Evolutionary conservation across 2,797 vertebrate genomes (phyloP).

Genomic region (Setipinna tenuifilis): DNA sequence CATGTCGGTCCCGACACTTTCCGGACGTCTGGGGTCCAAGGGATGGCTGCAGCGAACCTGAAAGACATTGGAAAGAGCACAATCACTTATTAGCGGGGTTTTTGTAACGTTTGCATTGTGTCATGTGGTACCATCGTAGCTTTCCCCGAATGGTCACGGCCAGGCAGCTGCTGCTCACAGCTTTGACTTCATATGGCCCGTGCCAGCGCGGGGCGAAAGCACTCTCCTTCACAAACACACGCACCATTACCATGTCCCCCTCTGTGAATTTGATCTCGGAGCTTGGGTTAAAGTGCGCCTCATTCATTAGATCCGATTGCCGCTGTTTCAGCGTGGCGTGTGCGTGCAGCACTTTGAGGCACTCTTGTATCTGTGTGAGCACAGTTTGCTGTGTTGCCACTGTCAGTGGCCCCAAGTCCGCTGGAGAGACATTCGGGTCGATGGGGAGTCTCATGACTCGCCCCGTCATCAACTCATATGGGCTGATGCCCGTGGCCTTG

Average conservation of each 20-base stretch:
- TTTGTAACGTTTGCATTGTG: too few relatives aligned
- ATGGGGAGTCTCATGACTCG: conserved; percentile 19
- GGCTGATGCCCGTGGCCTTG: conserved; percentile 3
- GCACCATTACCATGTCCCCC: conserved; percentile 12
- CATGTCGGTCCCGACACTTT: neutral
- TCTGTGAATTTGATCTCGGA: conserved; percentile 8
- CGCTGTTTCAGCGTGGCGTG: too few relatives aligned
- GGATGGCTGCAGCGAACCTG: neutral
- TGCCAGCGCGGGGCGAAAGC: neutral
- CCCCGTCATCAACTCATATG: conserved; percentile 29
- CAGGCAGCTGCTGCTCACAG: neutral
- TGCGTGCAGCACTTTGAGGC: too few relatives aligned
- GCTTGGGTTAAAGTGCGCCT: too few relatives aligned
- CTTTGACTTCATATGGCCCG: conserved; percentile 9
- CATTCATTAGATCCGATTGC: too few relatives aligned
- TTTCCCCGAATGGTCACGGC: neutral
- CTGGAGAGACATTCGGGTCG: conserved; percentile 16
- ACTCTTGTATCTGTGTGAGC: conserved; percentile 12
- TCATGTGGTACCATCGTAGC: too few relatives aligned
- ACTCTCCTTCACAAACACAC: conserved; percentile 9
- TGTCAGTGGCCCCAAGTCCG: conserved; percentile 23
- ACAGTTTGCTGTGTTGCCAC: neutral
- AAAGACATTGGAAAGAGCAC: too few relatives aligned
- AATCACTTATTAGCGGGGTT: too few relatives aligned
- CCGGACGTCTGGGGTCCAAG: neutral